phyloP scores from a whole-genome alignment of 2,113 vertebrate species.

The Fregetta grallaria region DNA sequence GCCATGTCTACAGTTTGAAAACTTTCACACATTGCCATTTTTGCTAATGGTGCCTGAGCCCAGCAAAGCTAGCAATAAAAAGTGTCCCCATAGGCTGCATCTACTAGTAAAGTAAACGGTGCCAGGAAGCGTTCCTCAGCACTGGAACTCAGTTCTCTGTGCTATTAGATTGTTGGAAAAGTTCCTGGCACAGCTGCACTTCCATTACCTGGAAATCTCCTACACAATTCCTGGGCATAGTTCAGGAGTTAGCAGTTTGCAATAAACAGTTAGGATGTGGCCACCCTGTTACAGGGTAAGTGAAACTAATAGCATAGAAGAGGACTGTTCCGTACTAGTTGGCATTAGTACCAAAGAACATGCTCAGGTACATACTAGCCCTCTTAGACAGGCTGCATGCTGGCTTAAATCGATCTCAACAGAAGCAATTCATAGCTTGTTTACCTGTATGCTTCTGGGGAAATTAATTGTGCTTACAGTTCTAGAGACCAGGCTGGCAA shows the following conservation, averaged over 20 bases:
- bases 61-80: neutral
- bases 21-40: neutral
- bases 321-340: neutral
- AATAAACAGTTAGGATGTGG: neutral
- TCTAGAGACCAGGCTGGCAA: neutral
- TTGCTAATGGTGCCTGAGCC: neutral
- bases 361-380: neutral
- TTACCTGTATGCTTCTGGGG: neutral
- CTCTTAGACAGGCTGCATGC: neutral
- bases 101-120: neutral
- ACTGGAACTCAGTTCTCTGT: neutral
- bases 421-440: neutral
- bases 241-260: neutral
- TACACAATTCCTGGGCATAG: neutral
- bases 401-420: neutral
- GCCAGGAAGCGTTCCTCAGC: neutral
- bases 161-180: neutral
- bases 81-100: neutral
- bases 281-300: neutral
- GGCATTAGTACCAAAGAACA: neutral
- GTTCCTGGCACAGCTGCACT: neutral
- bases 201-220: neutral
- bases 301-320: neutral
- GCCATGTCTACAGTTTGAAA: neutral
- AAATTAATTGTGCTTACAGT: neutral